A percentile compares a stretch with the other conserved stretches of the same genome.
phyloP scores from a whole-genome alignment of 1,140 invertebrate species.

The Musca domestica region DNA sequence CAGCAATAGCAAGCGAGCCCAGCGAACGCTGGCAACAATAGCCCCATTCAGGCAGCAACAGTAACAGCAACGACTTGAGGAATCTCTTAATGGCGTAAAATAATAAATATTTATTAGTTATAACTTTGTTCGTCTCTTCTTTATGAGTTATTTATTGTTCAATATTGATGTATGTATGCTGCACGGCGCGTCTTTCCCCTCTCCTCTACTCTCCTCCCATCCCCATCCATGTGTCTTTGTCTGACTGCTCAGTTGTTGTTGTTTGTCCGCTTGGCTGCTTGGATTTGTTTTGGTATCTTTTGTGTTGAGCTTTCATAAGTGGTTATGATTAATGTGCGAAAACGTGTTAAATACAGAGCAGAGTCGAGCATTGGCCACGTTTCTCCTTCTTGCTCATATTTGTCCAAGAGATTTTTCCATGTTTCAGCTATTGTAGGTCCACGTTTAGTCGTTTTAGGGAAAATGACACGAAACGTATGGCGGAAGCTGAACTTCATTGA shows the following conservation, averaged over 20 bases:
- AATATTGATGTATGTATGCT: constrained; percentile 5
- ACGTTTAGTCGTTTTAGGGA: no score
- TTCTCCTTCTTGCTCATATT: no score
- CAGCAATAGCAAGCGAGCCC: no score
- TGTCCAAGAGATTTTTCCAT: no score
- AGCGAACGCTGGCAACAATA: not conserved
- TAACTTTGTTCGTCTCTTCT: constrained; percentile 7
- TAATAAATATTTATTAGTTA: constrained; percentile 30
- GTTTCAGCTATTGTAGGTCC: no score
- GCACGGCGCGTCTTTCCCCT: not conserved
- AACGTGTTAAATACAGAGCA: constrained; percentile 19
- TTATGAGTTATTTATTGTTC: constrained; percentile 8
- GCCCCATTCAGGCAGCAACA: not conserved
- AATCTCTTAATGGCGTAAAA: constrained; percentile 25
- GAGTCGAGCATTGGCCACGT: not conserved
- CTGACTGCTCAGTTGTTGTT: no score
- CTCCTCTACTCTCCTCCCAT: no score
- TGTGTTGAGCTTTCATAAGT: constrained; percentile 18
- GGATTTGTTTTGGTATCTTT: no score
- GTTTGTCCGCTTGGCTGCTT: no score
- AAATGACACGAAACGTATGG: no score
- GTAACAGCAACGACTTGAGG: constrained; percentile 5
- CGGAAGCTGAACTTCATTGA: no score
- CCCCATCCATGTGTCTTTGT: no score
- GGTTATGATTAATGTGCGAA: constrained; percentile 28